Evolutionary conservation across 1,140 invertebrate genomes (phyloP).

Genomic region (Trichogramma pretiosum): DNA sequence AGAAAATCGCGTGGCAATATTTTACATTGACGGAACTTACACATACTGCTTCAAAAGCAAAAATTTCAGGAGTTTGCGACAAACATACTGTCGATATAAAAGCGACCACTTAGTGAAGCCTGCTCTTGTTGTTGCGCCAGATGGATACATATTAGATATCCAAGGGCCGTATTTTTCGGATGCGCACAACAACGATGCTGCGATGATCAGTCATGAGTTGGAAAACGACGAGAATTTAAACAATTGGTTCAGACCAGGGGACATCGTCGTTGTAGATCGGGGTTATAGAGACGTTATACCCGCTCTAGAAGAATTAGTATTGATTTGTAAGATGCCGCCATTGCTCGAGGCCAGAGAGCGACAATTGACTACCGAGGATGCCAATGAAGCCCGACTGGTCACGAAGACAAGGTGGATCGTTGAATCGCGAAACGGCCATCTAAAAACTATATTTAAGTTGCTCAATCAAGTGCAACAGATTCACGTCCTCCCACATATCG

Average conservation of each 20-base stretch:
- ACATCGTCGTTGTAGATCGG: slow-evolving; percentile 10
- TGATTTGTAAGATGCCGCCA: slow-evolving; percentile 1
- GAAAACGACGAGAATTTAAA: slow-evolving; percentile 10
- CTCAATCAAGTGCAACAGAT: slow-evolving; percentile 7
- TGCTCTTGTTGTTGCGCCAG: slow-evolving; percentile 6
- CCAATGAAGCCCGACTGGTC: slow-evolving; percentile 13
- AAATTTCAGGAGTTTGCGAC: no score
- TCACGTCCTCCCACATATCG: slow-evolving; percentile 4
- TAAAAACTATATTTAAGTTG: slow-evolving; percentile 20
- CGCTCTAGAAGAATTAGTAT: background rate
- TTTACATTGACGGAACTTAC: slow-evolving; percentile 9
- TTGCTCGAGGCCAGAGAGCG: background rate
- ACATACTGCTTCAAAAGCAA: slow-evolving; percentile 12
- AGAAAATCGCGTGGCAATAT: slow-evolving; percentile 3
- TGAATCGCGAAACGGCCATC: slow-evolving; percentile 18
- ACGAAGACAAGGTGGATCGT: slow-evolving; percentile 21
- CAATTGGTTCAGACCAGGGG: slow-evolving; percentile 7
- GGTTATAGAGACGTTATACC: slow-evolving; percentile 5
- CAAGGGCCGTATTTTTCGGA: no score
- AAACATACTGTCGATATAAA: no score
- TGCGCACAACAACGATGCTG: no score
- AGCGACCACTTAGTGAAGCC: no score
- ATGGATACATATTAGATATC: no score
- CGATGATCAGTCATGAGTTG: no score
- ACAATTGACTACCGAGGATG: slow-evolving; percentile 11